These are phyloP conservation scores for Bostrychus sinensis DNA, from an alignment of 2,113 vertebrate genomes.

Conservation along the genomic window DNA sequence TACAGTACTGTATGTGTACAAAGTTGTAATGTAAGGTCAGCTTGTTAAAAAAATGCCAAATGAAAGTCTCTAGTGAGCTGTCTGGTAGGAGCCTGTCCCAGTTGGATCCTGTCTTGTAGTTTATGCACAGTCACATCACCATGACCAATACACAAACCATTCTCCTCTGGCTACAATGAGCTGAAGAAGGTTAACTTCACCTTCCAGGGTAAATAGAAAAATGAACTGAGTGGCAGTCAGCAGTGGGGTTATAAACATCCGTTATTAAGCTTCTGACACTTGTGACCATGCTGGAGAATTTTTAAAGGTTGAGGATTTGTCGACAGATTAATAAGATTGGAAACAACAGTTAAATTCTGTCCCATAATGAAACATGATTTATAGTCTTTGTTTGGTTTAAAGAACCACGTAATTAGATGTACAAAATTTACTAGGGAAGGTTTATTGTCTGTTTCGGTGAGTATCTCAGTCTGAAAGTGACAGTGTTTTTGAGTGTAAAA, in stretches of 20 bases:
- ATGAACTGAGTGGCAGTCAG: conserved; percentile 58
- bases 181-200: conserved; percentile 75
- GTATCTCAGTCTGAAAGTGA: conserved; percentile 17
- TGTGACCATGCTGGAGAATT: conserved; percentile 38
- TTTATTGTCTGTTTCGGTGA: conserved; percentile 26
- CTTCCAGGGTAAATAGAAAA: conserved; percentile 73
- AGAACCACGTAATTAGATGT: background rate
- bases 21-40: background rate
- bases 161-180: conserved; percentile 71
- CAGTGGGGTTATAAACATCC: conserved; percentile 59
- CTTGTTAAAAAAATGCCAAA: conserved; percentile 1
- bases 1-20: background rate
- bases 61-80: conserved; percentile 15
- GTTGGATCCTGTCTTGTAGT: conserved; percentile 49
- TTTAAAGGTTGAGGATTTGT: conserved; percentile 21
- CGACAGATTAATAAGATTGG: conserved; percentile 17
- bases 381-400: conserved; percentile 12
- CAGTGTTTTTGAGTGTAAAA: conserved; percentile 48
- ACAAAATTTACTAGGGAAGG: conserved; percentile 19
- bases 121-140: conserved; percentile 74
- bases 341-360: conserved; percentile 18
- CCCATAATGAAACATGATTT: background rate
- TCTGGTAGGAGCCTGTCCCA: conserved; percentile 10
- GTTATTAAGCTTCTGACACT: conserved; percentile 59
- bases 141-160: conserved; percentile 70